A percentile compares a stretch with the other conserved stretches of the same genome.
phyloP scores from a whole-genome alignment of 2,888 invertebrate species.

The Aphidius colemani region DNA sequence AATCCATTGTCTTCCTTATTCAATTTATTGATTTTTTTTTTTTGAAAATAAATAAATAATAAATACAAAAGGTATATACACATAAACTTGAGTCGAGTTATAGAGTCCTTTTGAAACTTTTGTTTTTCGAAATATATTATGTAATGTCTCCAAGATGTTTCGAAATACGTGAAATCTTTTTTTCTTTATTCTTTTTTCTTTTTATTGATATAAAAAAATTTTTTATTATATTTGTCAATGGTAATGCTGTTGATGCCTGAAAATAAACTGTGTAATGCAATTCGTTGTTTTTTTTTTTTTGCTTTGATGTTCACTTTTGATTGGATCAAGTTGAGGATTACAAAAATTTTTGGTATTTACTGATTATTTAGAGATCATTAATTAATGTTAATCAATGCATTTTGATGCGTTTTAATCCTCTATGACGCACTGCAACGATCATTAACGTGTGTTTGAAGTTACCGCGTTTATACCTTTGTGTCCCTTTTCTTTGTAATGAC shows the following conservation, averaged over 20 bases:
- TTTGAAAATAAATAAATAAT: too few relatives aligned
- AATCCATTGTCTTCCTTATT: too few relatives aligned
- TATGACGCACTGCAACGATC: conserved; percentile 29
- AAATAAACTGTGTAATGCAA: too few relatives aligned
- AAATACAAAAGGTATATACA: too few relatives aligned
- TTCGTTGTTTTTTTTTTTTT: not conserved
- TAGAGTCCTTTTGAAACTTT: too few relatives aligned
- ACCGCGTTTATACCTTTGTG: conserved; percentile 12
- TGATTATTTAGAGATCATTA: conserved; percentile 29
- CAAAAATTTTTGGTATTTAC: not conserved
- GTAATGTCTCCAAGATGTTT: too few relatives aligned
- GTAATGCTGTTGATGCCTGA: too few relatives aligned
- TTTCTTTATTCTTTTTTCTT: conserved; percentile 1
- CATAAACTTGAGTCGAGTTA: too few relatives aligned
- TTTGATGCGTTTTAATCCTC: conserved; percentile 29
- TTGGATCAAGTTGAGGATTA: conserved; percentile 9
- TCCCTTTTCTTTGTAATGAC: conserved; percentile 1
- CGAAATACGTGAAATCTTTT: conserved; percentile 15
- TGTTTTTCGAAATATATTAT: too few relatives aligned
- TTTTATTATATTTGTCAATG: not conserved
- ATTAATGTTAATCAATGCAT: conserved; percentile 36
- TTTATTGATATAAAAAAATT: not conserved
- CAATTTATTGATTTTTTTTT: too few relatives aligned
- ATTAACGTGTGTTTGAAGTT: conserved; percentile 37
- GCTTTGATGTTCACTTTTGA: conserved; percentile 3